Evolutionary conservation across 2,797 vertebrate species (phyloP).

Genomic region (Hyperoplus lanceolatus): DNA sequence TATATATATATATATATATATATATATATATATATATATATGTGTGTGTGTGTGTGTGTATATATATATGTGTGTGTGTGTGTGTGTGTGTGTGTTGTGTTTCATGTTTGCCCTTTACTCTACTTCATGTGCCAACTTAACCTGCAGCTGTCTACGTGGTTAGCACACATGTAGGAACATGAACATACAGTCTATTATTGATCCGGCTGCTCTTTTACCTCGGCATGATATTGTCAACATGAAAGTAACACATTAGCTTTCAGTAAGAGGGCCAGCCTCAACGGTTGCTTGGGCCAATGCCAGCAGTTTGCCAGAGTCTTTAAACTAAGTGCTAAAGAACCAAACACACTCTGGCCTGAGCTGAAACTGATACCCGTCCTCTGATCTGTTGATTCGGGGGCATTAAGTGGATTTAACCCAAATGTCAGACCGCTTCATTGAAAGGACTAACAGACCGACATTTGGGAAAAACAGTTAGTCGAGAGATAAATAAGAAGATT

Average conservation of each 20-base stretch:
- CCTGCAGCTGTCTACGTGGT: neutral
- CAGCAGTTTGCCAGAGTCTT: neutral
- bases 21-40: too few relatives aligned
- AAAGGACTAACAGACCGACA: neutral
- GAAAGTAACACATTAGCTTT: neutral
- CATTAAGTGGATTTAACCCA: neutral
- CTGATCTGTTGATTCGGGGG: neutral
- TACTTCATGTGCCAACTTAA: neutral
- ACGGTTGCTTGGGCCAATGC: too few relatives aligned
- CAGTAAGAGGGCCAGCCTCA: neutral
- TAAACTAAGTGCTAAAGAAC: neutral
- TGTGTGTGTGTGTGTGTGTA: neutral
- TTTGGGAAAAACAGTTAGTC: neutral
- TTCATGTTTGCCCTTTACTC: constrained; percentile 7
- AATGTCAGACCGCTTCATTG: neutral
- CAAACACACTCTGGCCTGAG: constrained; percentile 1
- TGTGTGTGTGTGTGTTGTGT: neutral
- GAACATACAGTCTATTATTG: constrained; percentile 11
- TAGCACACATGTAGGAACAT: neutral
- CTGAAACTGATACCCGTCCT: neutral
- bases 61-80: neutral
- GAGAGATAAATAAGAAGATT: neutral
- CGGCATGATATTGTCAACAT: too few relatives aligned
- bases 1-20: too few relatives aligned
- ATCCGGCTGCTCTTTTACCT: neutral